Evolutionary conservation across 2,888 invertebrate genomes (phyloP).

Genomic region (Drosophila austrosaltans): DNA sequence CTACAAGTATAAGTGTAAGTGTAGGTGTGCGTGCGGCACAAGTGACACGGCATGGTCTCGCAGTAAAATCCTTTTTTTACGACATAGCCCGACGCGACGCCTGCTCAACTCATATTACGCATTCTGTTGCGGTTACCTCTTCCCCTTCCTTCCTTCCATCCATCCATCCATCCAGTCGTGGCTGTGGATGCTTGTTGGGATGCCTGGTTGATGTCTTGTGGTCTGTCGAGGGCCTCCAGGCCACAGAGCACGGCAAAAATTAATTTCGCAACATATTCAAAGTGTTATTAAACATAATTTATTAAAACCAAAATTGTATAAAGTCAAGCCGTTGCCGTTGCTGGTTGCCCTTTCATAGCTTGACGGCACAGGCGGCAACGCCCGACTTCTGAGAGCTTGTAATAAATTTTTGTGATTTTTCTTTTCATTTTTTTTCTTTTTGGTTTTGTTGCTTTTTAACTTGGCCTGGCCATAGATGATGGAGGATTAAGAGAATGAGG

Average conservation of each 20-base stretch:
- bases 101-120: constrained; percentile 34
- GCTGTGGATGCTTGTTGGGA: constrained; percentile 15
- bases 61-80: constrained; percentile 79
- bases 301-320: constrained; percentile 79
- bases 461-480: constrained; percentile 11
- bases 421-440: constrained; percentile 31
- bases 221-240: constrained; percentile 37
- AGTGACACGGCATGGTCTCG: constrained; percentile 70
- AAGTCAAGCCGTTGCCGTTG: constrained; percentile 41
- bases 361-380: constrained; percentile 7
- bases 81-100: constrained; percentile 58
- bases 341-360: constrained; percentile 14
- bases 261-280: constrained; percentile 79
- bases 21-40: constrained; percentile 52
- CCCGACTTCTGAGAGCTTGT: constrained; percentile 47
- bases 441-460: constrained; percentile 8
- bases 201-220: constrained; percentile 51
- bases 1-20: constrained; percentile 9
- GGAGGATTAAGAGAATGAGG: neutral
- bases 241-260: constrained; percentile 65
- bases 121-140: constrained; percentile 35
- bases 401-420: constrained; percentile 72
- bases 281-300: constrained; percentile 81
- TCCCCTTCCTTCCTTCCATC: neutral
- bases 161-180: neutral